Conservation (phyloP, 2,888 invertebrate genomes). For the Cephus pygmeus region DNA sequence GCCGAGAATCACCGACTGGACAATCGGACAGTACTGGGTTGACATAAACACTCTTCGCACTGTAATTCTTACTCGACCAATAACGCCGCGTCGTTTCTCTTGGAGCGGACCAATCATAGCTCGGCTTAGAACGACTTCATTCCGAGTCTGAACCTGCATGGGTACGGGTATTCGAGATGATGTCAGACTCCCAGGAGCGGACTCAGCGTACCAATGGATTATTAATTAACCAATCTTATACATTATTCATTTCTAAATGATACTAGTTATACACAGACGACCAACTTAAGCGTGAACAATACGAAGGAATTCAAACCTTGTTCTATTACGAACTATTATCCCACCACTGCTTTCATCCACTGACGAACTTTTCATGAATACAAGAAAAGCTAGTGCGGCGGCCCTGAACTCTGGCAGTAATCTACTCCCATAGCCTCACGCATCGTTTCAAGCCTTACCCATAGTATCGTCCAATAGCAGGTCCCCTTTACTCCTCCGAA, state of each 20-base stretch:
- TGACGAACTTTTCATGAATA: not conserved
- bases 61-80: conserved; percentile 8
- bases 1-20: not conserved
- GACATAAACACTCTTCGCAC: conserved; percentile 12
- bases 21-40: not conserved
- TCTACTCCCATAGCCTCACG: not conserved
- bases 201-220: not conserved
- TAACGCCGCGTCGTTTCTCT: conserved; percentile 1
- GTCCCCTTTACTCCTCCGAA: not conserved
- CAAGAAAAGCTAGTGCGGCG: not conserved
- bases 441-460: not conserved
- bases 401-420: not conserved
- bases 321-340: not conserved
- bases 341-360: not conserved
- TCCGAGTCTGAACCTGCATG: conserved; percentile 19
- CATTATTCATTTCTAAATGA: not conserved
- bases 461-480: not conserved
- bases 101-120: conserved; percentile 11
- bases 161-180: conserved; percentile 38
- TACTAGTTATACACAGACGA: not conserved
- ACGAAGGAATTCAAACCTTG: not conserved
- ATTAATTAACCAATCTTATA: not conserved
- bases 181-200: conserved; percentile 37
- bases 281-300: not conserved
- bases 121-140: not conserved